phyloP scores from a whole-genome alignment of 2,888 invertebrate genomes.

The Ceratothoa steindachneri region DNA sequence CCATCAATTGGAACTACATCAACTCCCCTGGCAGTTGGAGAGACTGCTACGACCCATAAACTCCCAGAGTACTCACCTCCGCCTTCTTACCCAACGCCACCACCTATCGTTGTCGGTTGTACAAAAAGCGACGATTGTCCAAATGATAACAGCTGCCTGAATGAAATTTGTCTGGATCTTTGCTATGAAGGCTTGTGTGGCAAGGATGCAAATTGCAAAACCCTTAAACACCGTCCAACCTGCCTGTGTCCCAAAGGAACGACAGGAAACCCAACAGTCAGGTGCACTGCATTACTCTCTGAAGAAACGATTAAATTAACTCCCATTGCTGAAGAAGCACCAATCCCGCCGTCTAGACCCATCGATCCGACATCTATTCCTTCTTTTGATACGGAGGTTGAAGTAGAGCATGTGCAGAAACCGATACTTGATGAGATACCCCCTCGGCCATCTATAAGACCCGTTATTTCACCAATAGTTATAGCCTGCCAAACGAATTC shows the following conservation, averaged over 20 bases:
- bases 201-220: conserved; percentile 71
- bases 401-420: too few relatives aligned
- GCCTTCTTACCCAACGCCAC: conserved; percentile 19
- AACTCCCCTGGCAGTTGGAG: too few relatives aligned
- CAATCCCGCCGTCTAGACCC: too few relatives aligned
- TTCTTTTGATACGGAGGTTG: too few relatives aligned
- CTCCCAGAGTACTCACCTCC: conserved; percentile 5
- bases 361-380: too few relatives aligned
- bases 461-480: conserved; percentile 21
- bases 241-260: conserved; percentile 84
- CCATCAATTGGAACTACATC: too few relatives aligned
- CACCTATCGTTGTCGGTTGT: conserved; percentile 57
- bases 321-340: too few relatives aligned
- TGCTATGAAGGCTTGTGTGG: conserved; percentile 70
- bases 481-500: conserved; percentile 52
- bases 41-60: background rate
- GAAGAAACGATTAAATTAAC: too few relatives aligned
- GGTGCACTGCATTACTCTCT: too few relatives aligned
- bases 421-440: too few relatives aligned
- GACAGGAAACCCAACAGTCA: conserved; percentile 71
- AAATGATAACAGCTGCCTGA: conserved; percentile 72
- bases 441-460: conserved; percentile 20
- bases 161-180: conserved; percentile 50
- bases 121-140: conserved; percentile 59
- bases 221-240: conserved; percentile 78